Evolutionary conservation across 2,797 vertebrate genomes (phyloP).

Genomic region (Neopelma chrysocephalum): DNA sequence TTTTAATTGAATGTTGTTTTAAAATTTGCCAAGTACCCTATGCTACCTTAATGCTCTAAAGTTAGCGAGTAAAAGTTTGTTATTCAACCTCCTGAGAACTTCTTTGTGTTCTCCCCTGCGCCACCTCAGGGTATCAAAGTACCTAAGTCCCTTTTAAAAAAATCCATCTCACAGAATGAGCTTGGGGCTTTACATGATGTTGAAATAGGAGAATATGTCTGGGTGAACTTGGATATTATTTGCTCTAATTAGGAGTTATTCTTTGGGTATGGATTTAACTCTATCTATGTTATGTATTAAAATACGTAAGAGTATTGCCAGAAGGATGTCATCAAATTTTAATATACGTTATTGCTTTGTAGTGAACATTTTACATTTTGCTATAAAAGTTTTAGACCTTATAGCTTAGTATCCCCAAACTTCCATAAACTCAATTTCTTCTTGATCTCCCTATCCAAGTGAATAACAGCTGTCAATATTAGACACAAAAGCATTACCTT

Average conservation of each 20-base stretch:
- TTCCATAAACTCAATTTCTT: conserved; percentile 76
- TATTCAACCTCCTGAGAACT: background rate
- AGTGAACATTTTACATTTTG: background rate
- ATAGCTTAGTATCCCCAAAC: conserved; percentile 81
- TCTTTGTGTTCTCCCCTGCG: background rate
- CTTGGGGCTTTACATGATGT: background rate
- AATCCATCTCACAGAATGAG: background rate
- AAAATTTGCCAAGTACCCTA: background rate
- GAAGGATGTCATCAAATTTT: background rate
- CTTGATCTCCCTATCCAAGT: conserved; percentile 71
- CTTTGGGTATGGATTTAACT: background rate
- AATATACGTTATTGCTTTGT: background rate
- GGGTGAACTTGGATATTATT: background rate
- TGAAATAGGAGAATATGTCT: background rate
- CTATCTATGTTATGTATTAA: background rate
- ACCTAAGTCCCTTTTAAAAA: background rate
- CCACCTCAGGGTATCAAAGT: background rate
- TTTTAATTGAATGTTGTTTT: background rate
- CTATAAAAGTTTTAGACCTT: conserved; percentile 67
- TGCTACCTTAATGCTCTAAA: background rate
- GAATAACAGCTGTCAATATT: background rate
- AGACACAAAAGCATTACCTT: background rate
- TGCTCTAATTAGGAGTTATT: background rate
- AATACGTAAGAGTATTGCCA: background rate
- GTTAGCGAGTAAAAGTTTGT: background rate